Conservation (phyloP, 2,888 invertebrate genomes). For the Azorinus chamasolen region DNA sequence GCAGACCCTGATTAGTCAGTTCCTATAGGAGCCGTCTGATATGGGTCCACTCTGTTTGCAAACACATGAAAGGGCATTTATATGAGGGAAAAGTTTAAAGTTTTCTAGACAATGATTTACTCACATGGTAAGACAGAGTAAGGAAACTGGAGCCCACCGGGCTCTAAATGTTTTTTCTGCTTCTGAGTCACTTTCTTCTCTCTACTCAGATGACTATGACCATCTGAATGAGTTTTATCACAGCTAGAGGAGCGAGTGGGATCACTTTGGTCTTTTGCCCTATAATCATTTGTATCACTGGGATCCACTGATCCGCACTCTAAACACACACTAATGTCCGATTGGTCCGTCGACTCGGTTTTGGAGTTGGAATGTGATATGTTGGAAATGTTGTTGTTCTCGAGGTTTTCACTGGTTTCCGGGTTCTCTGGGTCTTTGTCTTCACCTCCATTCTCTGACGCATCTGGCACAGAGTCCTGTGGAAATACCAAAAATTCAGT, state of each 20-base stretch:
- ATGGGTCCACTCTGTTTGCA: too few relatives aligned
- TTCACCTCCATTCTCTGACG: too few relatives aligned
- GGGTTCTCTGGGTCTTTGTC: slow-evolving; percentile 6
- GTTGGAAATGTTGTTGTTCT: slow-evolving; percentile 27
- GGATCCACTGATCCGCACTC: slow-evolving; percentile 56
- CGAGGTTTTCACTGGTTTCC: slow-evolving; percentile 24
- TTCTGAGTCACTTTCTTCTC: slow-evolving; percentile 27
- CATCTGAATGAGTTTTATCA: slow-evolving; percentile 15
- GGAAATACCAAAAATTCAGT: too few relatives aligned
- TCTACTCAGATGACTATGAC: slow-evolving; percentile 13
- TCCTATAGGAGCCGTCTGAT: too few relatives aligned
- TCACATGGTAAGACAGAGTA: slow-evolving; percentile 63
- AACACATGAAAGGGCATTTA: too few relatives aligned
- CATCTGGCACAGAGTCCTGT: too few relatives aligned
- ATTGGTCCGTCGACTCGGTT: slow-evolving; percentile 59
- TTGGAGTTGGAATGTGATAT: slow-evolving; percentile 59
- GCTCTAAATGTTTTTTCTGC: slow-evolving; percentile 43
- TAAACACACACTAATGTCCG: slow-evolving; percentile 59
- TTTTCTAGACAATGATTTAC: slow-evolving; percentile 31
- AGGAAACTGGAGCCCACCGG: slow-evolving; percentile 47
- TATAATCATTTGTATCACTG: slow-evolving; percentile 37
- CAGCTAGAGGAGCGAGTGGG: slow-evolving; percentile 6
- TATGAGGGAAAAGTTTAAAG: too few relatives aligned
- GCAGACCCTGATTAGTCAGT: too few relatives aligned
- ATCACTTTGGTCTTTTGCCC: slow-evolving; percentile 37